Percentiles rank a stretch among this genome's conserved stretches.
Evolutionary conservation across 2,797 vertebrate genomes (phyloP).

Genomic region (Cyclopterus lumpus): DNA sequence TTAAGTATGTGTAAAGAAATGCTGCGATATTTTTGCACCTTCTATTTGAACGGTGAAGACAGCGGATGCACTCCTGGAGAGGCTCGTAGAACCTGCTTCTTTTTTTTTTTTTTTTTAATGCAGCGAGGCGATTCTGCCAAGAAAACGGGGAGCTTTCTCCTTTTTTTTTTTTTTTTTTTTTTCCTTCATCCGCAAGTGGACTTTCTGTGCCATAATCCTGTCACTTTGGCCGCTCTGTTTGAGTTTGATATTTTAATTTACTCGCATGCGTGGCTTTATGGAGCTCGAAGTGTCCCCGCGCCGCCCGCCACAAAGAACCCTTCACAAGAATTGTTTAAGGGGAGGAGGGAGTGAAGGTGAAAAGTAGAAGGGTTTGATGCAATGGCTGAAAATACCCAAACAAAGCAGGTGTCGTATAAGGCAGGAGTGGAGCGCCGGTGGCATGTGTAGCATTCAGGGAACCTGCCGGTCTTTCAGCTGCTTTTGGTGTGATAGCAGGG

Average conservation of each 20-base stretch:
- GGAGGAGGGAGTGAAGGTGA: background rate
- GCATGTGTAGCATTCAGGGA: conserved; percentile 26
- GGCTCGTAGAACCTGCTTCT: conserved; percentile 32
- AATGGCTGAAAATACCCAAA: conserved; percentile 19
- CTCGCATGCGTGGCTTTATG: conserved; percentile 53
- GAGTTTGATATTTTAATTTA: conserved; percentile 77
- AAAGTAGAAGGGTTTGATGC: background rate
- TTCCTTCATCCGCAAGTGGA: conserved; percentile 56
- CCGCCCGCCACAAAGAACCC: conserved; percentile 43
- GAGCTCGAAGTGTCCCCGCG: conserved; percentile 45
- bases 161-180: conserved; percentile 54
- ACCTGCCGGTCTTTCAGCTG: conserved; percentile 51
- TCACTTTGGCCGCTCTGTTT: conserved; percentile 68
- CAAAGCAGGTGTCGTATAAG: conserved; percentile 15
- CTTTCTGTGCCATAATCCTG: conserved; percentile 72
- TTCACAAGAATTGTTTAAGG: conserved; percentile 32
- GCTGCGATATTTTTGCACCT: conserved; percentile 19
- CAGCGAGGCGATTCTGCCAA: conserved; percentile 21
- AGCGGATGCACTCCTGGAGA: conserved; percentile 7
- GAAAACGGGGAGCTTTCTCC: conserved; percentile 31
- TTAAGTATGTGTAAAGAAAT: conserved; percentile 44
- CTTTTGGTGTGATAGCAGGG: conserved; percentile 42
- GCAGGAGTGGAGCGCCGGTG: conserved; percentile 47
- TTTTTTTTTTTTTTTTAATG: conserved; percentile 23
- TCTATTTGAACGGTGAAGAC: conserved; percentile 12